Evolutionary conservation across 2,113 vertebrate species (phyloP).

Genomic region (Poeciliopsis prolifica): DNA sequence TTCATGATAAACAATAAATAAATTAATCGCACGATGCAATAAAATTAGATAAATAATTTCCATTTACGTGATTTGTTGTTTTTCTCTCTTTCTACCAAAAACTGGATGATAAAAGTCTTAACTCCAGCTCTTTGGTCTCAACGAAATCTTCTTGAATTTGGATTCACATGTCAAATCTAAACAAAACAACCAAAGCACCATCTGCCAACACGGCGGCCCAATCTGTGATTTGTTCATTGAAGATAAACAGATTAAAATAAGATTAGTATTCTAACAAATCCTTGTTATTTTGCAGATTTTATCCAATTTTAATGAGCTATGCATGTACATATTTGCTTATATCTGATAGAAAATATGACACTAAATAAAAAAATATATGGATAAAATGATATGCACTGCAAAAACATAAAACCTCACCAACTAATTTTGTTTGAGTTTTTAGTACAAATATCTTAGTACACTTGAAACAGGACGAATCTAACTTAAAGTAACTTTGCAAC

Average conservation of each 20-base stretch:
- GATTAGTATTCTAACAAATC: background rate
- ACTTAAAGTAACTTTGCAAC: no score
- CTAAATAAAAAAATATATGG: background rate
- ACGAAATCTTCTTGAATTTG: background rate
- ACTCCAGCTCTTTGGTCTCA: no score
- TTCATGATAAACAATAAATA: no score
- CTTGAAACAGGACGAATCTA: no score
- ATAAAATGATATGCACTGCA: background rate
- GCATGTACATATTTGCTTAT: background rate
- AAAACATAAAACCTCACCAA: no score
- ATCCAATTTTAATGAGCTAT: background rate
- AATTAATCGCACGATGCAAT: no score
- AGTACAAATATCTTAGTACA: no score
- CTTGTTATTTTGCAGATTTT: background rate
- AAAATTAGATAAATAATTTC: no score
- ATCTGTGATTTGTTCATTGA: background rate
- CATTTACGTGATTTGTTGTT: no score
- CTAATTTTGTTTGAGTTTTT: no score
- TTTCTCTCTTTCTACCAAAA: no score
- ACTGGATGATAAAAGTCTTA: no score
- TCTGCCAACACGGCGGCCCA: background rate
- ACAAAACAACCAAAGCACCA: background rate
- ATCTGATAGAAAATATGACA: background rate
- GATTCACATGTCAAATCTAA: background rate
- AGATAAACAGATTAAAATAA: background rate